Conservation (phyloP, 2,797 vertebrate genomes). For the Heliangelus exortis region DNA sequence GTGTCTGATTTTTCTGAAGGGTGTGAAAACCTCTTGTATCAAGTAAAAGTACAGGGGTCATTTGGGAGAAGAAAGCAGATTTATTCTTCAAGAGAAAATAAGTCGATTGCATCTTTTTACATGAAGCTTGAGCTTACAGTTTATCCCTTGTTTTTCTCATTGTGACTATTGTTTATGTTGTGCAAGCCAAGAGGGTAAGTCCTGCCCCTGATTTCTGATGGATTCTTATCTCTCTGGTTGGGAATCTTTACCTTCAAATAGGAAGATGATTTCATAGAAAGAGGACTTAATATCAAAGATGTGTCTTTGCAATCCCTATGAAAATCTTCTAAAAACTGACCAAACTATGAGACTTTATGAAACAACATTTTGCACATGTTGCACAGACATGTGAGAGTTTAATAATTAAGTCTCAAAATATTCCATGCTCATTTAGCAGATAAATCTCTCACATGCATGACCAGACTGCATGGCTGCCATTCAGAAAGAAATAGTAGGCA, state of each 20-base stretch:
- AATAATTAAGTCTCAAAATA: background rate
- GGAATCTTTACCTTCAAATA: background rate
- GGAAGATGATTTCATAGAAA: background rate
- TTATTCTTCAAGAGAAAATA: constrained; percentile 26
- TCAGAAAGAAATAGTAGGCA: background rate
- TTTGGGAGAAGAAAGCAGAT: background rate
- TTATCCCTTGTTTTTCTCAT: background rate
- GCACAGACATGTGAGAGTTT: background rate
- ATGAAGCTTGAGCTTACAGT: background rate
- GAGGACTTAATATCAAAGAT: background rate
- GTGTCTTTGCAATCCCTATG: background rate
- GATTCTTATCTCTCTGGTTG: background rate
- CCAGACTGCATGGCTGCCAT: background rate
- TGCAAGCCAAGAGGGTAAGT: background rate
- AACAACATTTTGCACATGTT: background rate
- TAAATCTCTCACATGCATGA: background rate
- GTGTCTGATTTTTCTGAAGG: constrained; percentile 42
- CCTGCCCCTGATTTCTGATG: background rate
- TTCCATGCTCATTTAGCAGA: background rate
- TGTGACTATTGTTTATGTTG: background rate
- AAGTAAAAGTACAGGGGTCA: background rate
- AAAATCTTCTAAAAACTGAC: background rate
- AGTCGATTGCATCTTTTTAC: background rate
- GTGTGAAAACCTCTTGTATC: constrained; percentile 40
- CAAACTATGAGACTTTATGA: background rate